Conservation (phyloP, 2,797 vertebrate species). For the Basileuterus tristriatus region DNA sequence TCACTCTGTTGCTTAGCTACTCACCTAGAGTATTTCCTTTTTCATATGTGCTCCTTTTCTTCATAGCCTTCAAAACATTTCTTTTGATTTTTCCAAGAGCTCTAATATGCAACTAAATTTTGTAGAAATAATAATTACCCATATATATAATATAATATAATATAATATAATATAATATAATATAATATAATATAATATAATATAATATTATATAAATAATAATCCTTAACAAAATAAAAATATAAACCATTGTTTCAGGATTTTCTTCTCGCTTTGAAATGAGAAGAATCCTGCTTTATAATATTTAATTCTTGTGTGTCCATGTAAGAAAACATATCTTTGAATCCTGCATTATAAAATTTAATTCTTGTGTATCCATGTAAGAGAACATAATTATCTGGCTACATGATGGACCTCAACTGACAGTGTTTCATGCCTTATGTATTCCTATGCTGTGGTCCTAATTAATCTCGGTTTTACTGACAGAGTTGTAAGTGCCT, state of each 20-base stretch:
- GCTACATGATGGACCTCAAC: not conserved
- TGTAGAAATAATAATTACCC: not conserved
- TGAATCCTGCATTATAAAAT: not conserved
- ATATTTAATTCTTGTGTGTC: not conserved
- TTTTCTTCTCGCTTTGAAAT: not conserved
- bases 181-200: too few relatives aligned
- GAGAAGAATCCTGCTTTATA: not conserved
- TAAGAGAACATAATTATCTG: not conserved
- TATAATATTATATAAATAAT: not conserved
- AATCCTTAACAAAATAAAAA: not conserved
- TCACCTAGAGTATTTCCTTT: not conserved
- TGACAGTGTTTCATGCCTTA: not conserved
- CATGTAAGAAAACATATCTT: not conserved
- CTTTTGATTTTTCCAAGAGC: not conserved
- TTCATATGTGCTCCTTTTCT: not conserved
- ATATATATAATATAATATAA: too few relatives aligned
- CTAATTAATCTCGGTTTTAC: slow-evolving; percentile 45
- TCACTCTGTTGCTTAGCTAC: not conserved
- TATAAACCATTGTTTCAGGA: not conserved
- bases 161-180: too few relatives aligned
- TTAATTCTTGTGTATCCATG: not conserved
- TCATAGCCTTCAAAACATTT: not conserved
- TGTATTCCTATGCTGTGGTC: not conserved
- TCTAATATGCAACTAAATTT: not conserved
- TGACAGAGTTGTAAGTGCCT: slow-evolving; percentile 27